Evolutionary conservation across 2,888 invertebrate species (phyloP), one percentile per base, ranked within the genome.

Genomic region (Aquatica leii): DNA sequence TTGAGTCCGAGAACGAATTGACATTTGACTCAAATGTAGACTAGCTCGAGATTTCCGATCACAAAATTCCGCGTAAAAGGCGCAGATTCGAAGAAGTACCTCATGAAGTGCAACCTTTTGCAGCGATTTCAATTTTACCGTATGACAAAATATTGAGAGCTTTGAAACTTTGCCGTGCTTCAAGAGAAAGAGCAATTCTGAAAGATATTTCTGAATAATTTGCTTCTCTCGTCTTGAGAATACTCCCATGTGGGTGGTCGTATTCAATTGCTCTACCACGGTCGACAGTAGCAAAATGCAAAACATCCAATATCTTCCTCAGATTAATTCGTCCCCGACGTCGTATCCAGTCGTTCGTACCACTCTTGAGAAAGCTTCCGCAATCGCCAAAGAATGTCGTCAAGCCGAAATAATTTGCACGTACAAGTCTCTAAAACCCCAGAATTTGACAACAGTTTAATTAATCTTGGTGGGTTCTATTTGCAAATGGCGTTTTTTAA

Each of bases 391-490:
- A 40, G 70, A 75, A 58, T 68, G 66, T 21, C 34, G 59, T 2
- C 64, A 73, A 51, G 8, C n/a, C 6, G 60, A 69, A 35, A 72
- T 51, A 0, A 61, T 71, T 60, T 71, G 74, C 2, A 74, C 75
- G 5, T 76, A 37, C 71, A 76, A 60, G 64, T 60, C 52, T 57
- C 18, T 67, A 69, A 59, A 43, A 12, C 6, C n/a, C 46, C 46
- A 24, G 1, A 15, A 17, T 55, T 58, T 9, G 72, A 75, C 48
- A 74, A 76, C 58, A 12, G 80, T 63, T 80, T 78, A 63, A 76
- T 80, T 43, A 74, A 78, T 71, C 64, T 77, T 14, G 80, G 79
- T 14, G 60, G 71, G 34, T 80, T 82, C 70, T 76, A 77, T 64
- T 66, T 76, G 2, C 69, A 73, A 71, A 70, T 76, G 69, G 62